phyloP scores from a whole-genome alignment of 2,113 vertebrate species.

The Hyperopisus bebe region DNA sequence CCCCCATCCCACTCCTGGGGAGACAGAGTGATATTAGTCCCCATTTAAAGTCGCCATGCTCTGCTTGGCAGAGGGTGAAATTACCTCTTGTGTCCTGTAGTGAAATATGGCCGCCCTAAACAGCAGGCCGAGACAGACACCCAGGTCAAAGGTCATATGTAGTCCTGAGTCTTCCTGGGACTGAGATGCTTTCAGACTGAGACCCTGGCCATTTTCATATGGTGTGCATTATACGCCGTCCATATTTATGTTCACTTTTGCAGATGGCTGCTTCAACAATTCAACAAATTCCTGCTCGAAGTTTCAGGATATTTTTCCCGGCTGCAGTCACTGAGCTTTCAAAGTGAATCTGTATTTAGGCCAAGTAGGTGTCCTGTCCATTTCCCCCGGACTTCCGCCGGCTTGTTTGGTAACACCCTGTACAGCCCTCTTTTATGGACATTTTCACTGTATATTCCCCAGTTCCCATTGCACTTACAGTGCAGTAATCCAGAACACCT shows the following conservation, averaged over 20 bases:
- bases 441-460: neutral
- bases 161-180: neutral
- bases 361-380: neutral
- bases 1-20: conserved; percentile 42
- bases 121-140: neutral
- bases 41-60: conserved; percentile 43
- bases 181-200: neutral
- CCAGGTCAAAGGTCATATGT: neutral
- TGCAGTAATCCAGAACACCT: neutral
- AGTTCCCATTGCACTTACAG: neutral
- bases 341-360: neutral
- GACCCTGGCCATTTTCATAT: neutral
- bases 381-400: neutral
- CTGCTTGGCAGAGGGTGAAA: conserved; percentile 65
- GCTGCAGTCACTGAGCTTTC: neutral
- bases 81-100: conserved; percentile 57
- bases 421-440: neutral
- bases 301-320: neutral
- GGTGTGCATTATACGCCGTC: neutral
- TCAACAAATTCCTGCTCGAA: neutral
- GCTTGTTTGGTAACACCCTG: neutral
- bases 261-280: neutral
- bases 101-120: conserved; percentile 33
- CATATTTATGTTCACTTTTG: neutral
- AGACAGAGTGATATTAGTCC: conserved; percentile 41